These are phyloP conservation scores for Atopsyche davidsoni DNA, from an alignment of 1,140 invertebrate species.

Conservation along the genomic window DNA sequence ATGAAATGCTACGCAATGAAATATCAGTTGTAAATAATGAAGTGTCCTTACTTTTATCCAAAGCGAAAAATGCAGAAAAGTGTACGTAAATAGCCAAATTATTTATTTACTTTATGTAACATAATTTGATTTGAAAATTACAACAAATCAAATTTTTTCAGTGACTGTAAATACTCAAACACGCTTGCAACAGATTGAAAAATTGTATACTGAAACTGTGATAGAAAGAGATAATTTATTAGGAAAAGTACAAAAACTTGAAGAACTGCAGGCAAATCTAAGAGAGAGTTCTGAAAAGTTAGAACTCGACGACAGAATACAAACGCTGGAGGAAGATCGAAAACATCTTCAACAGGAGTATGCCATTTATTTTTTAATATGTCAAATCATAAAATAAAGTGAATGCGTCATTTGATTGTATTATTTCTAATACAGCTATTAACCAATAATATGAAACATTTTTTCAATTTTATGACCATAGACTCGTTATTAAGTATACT, in stretches of 20 bases:
- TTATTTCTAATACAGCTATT: too few relatives aligned
- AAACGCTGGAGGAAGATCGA: conserved; percentile 40
- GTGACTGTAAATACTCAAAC: conserved; percentile 18
- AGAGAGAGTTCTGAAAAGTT: conserved; percentile 21
- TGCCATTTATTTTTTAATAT: conserved; percentile 37
- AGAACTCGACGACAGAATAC: conserved; percentile 32
- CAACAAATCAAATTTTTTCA: conserved; percentile 11
- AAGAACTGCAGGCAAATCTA: conserved; percentile 28
- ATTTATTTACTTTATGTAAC: conserved; percentile 7
- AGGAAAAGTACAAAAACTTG: conserved; percentile 24
- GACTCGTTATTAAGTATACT: too few relatives aligned
- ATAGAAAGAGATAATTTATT: conserved; percentile 21
- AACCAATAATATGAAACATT: too few relatives aligned
- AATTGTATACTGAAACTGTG: conserved; percentile 10
- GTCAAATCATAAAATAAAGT: neutral
- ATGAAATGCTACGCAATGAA: conserved; percentile 49
- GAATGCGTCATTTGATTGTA: too few relatives aligned
- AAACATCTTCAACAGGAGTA: conserved; percentile 42
- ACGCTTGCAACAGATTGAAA: conserved; percentile 21
- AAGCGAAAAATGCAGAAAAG: conserved; percentile 49
- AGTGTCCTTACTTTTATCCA: conserved; percentile 47
- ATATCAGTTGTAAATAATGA: conserved; percentile 53
- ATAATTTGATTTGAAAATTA: neutral
- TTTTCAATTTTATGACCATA: too few relatives aligned
- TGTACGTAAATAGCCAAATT: conserved; percentile 40